These are phyloP conservation scores for Vandiemenella viatica DNA, from an alignment of 2,888 invertebrate genomes.

Conservation along the genomic window DNA sequence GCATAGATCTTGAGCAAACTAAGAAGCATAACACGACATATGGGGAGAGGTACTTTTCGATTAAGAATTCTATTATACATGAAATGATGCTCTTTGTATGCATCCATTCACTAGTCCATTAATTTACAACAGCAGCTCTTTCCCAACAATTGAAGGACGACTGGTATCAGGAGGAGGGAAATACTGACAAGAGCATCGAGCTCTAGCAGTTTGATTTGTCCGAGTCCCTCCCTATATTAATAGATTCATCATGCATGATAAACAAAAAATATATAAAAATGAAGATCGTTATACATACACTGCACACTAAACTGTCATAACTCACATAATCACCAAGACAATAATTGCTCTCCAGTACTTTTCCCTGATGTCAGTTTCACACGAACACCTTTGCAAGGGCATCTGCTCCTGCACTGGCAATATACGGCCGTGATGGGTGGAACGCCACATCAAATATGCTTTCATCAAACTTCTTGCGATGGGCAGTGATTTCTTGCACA, in stretches of 20 bases:
- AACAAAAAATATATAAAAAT: neutral
- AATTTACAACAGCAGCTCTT: no score
- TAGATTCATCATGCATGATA: neutral
- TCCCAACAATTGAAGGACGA: neutral
- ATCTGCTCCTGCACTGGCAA: slow-evolving; percentile 98
- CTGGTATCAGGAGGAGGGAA: neutral
- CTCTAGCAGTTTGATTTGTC: neutral
- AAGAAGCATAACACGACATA: no score
- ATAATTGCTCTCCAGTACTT: no score
- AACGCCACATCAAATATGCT: slow-evolving; percentile 98
- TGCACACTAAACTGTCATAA: neutral
- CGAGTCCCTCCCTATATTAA: neutral
- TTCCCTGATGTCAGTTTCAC: no score
- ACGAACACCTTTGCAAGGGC: slow-evolving; percentile 98
- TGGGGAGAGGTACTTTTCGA: no score
- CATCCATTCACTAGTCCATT: no score
- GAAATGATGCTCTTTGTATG: no score
- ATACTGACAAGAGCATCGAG: neutral
- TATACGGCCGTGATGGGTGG: slow-evolving; percentile 95
- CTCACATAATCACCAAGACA: slow-evolving; percentile 88
- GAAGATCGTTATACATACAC: neutral
- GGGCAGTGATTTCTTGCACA: slow-evolving; percentile 98
- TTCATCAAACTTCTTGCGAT: slow-evolving; percentile 98
- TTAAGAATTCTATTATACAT: no score
- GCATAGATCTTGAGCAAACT: no score